Evolutionary conservation across 2,797 vertebrate species (phyloP), one percentile per base, ranked within the genome.

Genomic region (Gymnodraco acuticeps): DNA sequence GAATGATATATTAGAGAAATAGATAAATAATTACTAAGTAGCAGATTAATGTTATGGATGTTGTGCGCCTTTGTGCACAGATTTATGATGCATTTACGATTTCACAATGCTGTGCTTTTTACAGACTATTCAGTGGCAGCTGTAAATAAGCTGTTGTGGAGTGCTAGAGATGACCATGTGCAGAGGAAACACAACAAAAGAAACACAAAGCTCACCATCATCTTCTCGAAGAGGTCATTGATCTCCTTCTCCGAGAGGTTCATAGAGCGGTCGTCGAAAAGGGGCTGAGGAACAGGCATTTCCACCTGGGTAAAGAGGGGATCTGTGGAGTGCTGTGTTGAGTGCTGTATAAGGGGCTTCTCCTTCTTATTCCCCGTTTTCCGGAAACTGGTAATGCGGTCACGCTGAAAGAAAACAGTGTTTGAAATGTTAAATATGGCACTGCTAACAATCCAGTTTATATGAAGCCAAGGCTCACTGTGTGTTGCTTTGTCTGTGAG

Each of bases 171-270:
- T 50, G 41, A 73, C 0, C 4, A n/a, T 4, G 2, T 46, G 2
- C 42, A 54, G 31, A 15, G n/a, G 38, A 68, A 61, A 64, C 12
- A 17, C 3, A 12, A 38, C 15, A 52, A 67, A 16, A 77, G 10
- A 59, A 83, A 79, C 2, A 69, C 50, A 67, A 77, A 54, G 70
- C 96, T 97, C 89, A 99, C 98, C 98, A 99, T 99, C 98, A 99
- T 99, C 94, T 99, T 99, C 88, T 99, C 98, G 88, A 99, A 99
- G 61, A 99, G 96, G 93, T 99, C 97, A 86, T 96, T 94, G 63
- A 99, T 98, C 95, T 99, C 98, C 84, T 99, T 99, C 88, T 99
- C 98, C 0, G 98, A 99, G 75, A 99, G 96, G 88, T 98, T 97
- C 95, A 95, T 92, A 83, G 96, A 97, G 73, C 97, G 95, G 23